A percentile compares a stretch with the other conserved stretches of the same genome.
Conservation (phyloP, 2,888 invertebrate genomes). For the Pedicia rivosa region DNA sequence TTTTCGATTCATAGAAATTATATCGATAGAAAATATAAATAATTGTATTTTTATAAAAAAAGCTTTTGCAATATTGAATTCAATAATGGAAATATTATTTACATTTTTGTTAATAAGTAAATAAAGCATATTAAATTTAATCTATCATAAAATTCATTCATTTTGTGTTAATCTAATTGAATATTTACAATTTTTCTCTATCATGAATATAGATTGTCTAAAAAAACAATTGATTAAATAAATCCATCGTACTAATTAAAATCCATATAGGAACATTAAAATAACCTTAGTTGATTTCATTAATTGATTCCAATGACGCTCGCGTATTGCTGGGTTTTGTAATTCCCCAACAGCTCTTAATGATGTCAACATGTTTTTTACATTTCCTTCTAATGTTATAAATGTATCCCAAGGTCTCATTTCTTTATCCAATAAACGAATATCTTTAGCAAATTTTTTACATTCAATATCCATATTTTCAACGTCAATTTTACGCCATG, state of each 20-base stretch:
- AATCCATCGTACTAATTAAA: too few species aligned
- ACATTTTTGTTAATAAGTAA: too few species aligned
- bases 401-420: conserved; percentile 92
- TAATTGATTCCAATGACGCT: conserved; percentile 92
- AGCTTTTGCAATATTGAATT: too few species aligned
- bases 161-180: not conserved
- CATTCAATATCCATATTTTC: conserved; percentile 98
- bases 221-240: too few species aligned
- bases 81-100: too few species aligned
- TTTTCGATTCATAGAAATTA: too few species aligned
- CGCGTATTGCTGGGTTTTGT: conserved; percentile 90
- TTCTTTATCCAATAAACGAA: conserved; percentile 83
- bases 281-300: conserved; percentile 89
- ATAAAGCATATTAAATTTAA: too few species aligned
- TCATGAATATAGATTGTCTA: not conserved
- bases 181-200: not conserved
- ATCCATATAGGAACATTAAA: too few species aligned
- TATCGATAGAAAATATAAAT: too few species aligned
- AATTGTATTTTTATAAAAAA: too few species aligned
- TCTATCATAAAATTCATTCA: not conserved
- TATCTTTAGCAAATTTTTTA: conserved; percentile 93
- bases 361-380: conserved; percentile 93
- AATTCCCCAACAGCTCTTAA: conserved; percentile 87
- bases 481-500: conserved; percentile 93
- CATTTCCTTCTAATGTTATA: conserved; percentile 70